Percentiles rank a stretch among this genome's conserved stretches.
These are phyloP conservation scores for Silurus glanis DNA, from an alignment of 2,113 vertebrate genomes.

Conservation along the genomic window DNA sequence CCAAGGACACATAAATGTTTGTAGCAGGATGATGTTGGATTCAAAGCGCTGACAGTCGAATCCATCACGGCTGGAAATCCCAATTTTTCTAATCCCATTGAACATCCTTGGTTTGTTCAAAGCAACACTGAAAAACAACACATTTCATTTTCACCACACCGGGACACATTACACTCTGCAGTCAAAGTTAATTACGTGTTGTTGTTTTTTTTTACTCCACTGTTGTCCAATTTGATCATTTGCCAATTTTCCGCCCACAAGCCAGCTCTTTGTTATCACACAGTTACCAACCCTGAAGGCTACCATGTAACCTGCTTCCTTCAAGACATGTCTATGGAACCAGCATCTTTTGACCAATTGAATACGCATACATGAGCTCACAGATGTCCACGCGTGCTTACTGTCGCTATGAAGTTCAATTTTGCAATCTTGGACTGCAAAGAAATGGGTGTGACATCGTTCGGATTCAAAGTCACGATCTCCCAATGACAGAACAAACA, in stretches of 20 bases:
- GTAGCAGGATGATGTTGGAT: not conserved
- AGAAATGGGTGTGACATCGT: not conserved
- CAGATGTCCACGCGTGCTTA: not conserved
- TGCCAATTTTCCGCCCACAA: not conserved
- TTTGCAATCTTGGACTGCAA: not conserved
- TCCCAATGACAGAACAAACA: not conserved
- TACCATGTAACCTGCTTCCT: not conserved
- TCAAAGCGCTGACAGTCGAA: not conserved
- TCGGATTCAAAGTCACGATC: not conserved
- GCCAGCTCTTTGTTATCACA: not conserved
- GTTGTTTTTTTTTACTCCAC: not conserved
- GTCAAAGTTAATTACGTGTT: not conserved
- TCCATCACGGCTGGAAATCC: not conserved
- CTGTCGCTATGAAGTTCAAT: not conserved
- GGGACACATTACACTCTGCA: not conserved
- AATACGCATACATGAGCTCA: not conserved
- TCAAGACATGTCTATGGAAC: not conserved
- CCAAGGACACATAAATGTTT: not conserved
- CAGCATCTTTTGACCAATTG: not conserved
- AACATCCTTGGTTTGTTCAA: not conserved
- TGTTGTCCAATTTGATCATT: not conserved
- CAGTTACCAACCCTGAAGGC: not conserved
- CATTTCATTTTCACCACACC: conserved; percentile 21
- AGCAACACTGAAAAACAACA: conserved; percentile 4
- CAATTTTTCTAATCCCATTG: not conserved